These are phyloP conservation scores for Trichogramma pretiosum DNA, from an alignment of 1,140 invertebrate species.

Conservation along the genomic window DNA sequence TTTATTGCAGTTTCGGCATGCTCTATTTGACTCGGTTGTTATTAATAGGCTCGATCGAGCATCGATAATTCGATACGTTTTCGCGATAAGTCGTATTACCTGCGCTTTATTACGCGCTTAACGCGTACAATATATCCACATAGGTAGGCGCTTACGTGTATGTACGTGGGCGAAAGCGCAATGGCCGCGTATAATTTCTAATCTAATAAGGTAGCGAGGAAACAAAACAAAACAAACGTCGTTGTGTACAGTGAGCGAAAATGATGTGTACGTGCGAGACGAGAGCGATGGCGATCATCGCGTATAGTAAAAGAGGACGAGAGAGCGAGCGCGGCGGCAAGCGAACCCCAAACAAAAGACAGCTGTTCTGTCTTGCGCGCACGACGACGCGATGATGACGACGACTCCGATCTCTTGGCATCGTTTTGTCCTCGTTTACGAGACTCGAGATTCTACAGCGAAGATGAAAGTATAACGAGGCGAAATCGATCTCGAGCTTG, in stretches of 20 bases:
- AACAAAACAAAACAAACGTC: not conserved
- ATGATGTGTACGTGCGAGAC: not conserved
- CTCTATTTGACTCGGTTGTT: too few species aligned
- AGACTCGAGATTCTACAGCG: not conserved
- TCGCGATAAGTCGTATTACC: too few species aligned
- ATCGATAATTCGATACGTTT: too few species aligned
- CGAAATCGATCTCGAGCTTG: not conserved
- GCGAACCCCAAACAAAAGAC: constrained; percentile 17
- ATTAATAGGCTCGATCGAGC: too few species aligned
- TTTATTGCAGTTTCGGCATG: too few species aligned
- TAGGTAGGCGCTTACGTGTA: not conserved
- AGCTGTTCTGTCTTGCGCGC: constrained; percentile 10
- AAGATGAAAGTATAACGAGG: not conserved
- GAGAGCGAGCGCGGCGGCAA: not conserved
- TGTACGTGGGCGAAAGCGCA: not conserved
- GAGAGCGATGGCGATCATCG: not conserved
- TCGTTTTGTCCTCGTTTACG: not conserved
- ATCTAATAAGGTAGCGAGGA: not conserved
- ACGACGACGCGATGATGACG: not conserved
- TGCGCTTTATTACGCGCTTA: too few species aligned
- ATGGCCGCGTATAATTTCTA: not conserved
- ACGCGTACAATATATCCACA: not conserved
- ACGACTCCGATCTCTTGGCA: not conserved
- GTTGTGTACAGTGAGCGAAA: not conserved
- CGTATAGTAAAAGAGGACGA: too few species aligned